Evolutionary conservation across 2,888 invertebrate genomes (phyloP).

Genomic region (Melieria crassipennis): DNA sequence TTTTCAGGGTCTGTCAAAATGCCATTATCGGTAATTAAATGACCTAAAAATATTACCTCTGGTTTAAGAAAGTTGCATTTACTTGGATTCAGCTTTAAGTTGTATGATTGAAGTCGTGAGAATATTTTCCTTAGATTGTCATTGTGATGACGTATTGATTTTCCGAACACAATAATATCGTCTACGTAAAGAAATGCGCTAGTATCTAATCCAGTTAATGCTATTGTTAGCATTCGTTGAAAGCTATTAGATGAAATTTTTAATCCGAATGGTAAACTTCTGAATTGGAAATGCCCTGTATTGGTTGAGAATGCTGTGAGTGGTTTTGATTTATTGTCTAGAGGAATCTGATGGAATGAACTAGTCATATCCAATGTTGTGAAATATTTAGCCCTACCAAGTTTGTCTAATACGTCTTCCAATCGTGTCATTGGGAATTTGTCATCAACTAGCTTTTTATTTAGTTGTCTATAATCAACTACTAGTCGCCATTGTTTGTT

Average conservation of each 20-base stretch:
- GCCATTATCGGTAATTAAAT: constrained; percentile 41
- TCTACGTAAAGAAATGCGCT: constrained; percentile 5
- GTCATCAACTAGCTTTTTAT: constrained; percentile 34
- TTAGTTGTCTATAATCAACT: constrained; percentile 34
- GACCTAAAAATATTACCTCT: constrained; percentile 43
- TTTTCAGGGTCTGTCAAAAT: constrained; percentile 43
- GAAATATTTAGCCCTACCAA: constrained; percentile 39
- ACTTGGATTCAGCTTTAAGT: constrained; percentile 33
- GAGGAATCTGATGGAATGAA: background rate
- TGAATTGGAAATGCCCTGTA: constrained; percentile 39
- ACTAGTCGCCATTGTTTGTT: constrained; percentile 34
- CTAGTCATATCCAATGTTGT: constrained; percentile 12
- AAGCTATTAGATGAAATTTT: constrained; percentile 41
- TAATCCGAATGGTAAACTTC: constrained; percentile 37
- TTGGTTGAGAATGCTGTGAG: constrained; percentile 38
- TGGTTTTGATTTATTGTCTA: constrained; percentile 31
- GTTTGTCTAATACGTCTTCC: too few species aligned
- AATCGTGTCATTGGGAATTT: constrained; percentile 32
- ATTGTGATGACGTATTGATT: constrained; percentile 37
- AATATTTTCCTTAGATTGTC: constrained; percentile 33
- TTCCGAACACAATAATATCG: constrained; percentile 44
- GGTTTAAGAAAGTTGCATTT: constrained; percentile 17
- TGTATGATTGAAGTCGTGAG: constrained; percentile 31
- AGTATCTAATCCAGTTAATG: constrained; percentile 29
- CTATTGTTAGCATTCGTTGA: constrained; percentile 42